Evolutionary conservation across 2,113 vertebrate genomes (phyloP).

Genomic region (Circaetus cinerascens): DNA sequence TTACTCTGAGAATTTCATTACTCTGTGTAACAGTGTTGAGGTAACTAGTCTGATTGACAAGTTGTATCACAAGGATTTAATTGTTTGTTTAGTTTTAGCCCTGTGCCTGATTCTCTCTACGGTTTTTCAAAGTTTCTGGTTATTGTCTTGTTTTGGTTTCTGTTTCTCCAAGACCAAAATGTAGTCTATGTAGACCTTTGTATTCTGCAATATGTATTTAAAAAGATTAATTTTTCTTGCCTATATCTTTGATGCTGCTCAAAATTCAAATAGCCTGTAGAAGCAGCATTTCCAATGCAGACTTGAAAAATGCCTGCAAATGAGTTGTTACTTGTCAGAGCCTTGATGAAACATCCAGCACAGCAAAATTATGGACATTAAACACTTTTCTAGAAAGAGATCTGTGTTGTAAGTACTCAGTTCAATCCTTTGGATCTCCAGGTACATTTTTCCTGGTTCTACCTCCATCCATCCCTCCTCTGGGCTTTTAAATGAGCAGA

Average conservation of each 20-base stretch:
- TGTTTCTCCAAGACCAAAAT: neutral
- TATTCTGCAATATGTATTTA: neutral
- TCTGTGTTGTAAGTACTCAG: neutral
- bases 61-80: neutral
- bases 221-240: neutral
- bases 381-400: neutral
- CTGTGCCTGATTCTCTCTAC: neutral
- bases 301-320: neutral
- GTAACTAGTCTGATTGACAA: neutral
- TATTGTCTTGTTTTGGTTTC: neutral
- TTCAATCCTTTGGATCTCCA: neutral
- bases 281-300: neutral
- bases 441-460: neutral
- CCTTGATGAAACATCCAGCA: neutral
- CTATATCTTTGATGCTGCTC: neutral
- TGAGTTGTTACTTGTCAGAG: neutral
- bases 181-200: neutral
- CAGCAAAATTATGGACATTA: neutral
- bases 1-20: neutral
- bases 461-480: neutral
- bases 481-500: neutral
- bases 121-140: neutral
- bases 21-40: neutral
- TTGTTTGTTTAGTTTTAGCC: neutral
- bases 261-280: neutral